Conservation (phyloP, 1,140 invertebrate genomes). For the Trichoplusia ni region DNA sequence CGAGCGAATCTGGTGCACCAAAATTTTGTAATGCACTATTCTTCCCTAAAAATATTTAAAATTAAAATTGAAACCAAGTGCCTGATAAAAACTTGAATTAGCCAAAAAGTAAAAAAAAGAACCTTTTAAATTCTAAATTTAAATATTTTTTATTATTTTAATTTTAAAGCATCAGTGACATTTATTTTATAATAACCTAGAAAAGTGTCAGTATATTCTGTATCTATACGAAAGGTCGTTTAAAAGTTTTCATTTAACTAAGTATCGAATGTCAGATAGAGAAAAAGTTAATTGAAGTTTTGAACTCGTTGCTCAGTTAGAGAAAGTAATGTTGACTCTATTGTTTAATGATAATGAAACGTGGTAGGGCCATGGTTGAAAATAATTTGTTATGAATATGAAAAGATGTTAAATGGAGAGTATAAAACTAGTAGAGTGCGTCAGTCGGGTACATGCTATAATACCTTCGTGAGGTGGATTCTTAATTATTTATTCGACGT, state of each 20-base stretch:
- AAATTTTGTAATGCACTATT: too few species aligned
- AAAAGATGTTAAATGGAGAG: too few species aligned
- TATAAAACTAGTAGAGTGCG: too few species aligned
- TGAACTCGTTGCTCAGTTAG: conserved; percentile 20
- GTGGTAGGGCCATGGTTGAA: not conserved
- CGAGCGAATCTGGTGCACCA: too few species aligned
- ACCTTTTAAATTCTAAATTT: too few species aligned
- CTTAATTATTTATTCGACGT: too few species aligned
- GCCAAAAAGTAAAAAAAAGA: too few species aligned
- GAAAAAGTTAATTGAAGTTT: conserved; percentile 44
- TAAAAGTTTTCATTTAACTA: conserved; percentile 48
- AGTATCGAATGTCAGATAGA: conserved; percentile 44
- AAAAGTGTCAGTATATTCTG: conserved; percentile 26
- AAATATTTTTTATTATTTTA: not conserved
- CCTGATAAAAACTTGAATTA: too few species aligned
- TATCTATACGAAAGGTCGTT: conserved; percentile 30
- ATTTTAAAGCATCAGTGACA: not conserved
- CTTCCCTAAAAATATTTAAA: too few species aligned
- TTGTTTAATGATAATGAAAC: not conserved
- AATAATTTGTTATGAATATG: not conserved
- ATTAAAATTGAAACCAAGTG: too few species aligned
- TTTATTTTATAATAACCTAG: conserved; percentile 36
- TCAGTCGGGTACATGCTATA: too few species aligned
- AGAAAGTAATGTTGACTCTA: conserved; percentile 5
- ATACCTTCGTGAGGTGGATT: too few species aligned